Evolutionary conservation across 2,797 vertebrate genomes (phyloP).

Genomic region (Lagocephalus sceleratus): DNA sequence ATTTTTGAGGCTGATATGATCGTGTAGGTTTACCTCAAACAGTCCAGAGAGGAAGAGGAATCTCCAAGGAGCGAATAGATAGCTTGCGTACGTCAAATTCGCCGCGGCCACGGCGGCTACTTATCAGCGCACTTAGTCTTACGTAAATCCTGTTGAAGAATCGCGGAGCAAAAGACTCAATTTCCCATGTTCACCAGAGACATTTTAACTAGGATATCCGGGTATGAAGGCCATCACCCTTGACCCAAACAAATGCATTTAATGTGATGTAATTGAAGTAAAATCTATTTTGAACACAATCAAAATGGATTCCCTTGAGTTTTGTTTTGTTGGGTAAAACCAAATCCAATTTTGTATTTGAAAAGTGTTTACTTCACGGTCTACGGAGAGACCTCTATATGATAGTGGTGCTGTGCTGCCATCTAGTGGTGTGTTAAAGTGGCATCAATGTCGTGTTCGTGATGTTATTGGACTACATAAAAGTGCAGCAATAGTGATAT

Average conservation of each 20-base stretch:
- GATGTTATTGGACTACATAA: neutral
- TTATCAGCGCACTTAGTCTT: neutral
- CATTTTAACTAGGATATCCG: constrained; percentile 65
- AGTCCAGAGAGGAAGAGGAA: constrained; percentile 71
- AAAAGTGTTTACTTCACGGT: neutral
- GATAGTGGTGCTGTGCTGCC: constrained; percentile 22
- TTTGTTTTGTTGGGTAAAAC: neutral
- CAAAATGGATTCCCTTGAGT: fast-evolving
- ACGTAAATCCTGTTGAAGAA: constrained; percentile 58
- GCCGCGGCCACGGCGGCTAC: fast-evolving
- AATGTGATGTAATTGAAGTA: neutral
- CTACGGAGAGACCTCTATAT: neutral
- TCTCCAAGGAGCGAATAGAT: constrained; percentile 58
- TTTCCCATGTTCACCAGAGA: constrained; percentile 51
- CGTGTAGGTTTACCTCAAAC: constrained; percentile 70
- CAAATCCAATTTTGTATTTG: neutral
- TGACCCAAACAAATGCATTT: neutral
- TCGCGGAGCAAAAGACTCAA: constrained; percentile 43
- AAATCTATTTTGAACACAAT: neutral
- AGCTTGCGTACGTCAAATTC: constrained; percentile 47
- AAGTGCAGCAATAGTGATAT: neutral
- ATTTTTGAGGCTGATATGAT: constrained; percentile 47
- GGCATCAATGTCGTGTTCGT: neutral
- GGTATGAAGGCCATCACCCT: constrained; percentile 29
- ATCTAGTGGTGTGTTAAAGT: constrained; percentile 41